Percentiles rank a stretch among this genome's conserved stretches.
These are phyloP conservation scores for Periplaneta americana DNA, from an alignment of 1,140 invertebrate species.

Conservation along the genomic window DNA sequence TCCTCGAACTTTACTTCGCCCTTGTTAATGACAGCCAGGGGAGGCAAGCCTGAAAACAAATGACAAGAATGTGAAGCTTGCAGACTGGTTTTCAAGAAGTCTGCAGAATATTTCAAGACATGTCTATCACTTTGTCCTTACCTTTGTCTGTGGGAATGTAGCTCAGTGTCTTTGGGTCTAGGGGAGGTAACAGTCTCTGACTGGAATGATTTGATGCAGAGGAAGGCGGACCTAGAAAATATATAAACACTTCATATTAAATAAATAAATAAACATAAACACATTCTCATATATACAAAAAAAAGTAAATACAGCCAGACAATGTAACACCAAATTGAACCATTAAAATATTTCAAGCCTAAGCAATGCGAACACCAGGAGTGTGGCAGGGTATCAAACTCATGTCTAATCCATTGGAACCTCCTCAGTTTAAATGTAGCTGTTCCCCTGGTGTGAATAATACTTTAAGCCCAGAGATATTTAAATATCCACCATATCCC, in stretches of 20 bases:
- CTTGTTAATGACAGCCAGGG: slow-evolving; percentile 8
- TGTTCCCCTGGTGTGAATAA: too few species aligned
- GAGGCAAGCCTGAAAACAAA: slow-evolving; percentile 14
- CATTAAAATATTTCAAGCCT: too few species aligned
- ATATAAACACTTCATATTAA: not conserved
- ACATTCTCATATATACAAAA: not conserved
- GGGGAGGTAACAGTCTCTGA: slow-evolving; percentile 36
- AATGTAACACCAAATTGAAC: too few species aligned
- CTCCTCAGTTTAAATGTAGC: too few species aligned
- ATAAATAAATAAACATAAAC: not conserved
- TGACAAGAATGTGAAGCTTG: too few species aligned
- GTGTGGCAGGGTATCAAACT: too few species aligned
- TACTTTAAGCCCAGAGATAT: too few species aligned
- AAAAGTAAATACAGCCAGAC: too few species aligned
- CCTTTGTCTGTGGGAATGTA: slow-evolving; percentile 43
- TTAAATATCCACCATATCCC: too few species aligned
- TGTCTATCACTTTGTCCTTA: not conserved
- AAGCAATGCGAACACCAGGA: too few species aligned
- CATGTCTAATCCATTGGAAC: too few species aligned
- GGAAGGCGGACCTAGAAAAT: not conserved
- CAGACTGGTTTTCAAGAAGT: too few species aligned
- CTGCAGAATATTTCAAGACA: not conserved
- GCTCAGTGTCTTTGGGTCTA: slow-evolving; percentile 47
- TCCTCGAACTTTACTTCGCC: slow-evolving; percentile 29
- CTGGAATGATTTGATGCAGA: not conserved